Percentiles rank a stretch among this genome's conserved stretches.
Evolutionary conservation across 2,797 vertebrate species (phyloP).

Genomic region (Mergus octosetaceus): DNA sequence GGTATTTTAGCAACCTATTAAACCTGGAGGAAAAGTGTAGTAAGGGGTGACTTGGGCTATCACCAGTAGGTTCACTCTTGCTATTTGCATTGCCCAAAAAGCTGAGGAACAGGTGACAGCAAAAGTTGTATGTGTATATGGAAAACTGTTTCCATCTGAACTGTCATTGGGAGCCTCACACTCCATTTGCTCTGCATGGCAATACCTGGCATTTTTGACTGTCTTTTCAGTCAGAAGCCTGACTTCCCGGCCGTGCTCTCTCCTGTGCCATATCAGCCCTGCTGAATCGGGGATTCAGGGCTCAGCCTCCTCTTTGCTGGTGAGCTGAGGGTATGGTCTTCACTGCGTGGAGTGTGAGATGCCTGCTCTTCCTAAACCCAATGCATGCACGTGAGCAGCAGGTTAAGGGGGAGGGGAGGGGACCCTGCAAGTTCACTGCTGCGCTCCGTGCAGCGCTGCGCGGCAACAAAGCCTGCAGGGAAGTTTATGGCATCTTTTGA

Average conservation of each 20-base stretch:
- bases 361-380: not conserved
- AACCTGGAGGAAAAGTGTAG: not conserved
- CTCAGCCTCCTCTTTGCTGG: not conserved
- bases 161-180: not conserved
- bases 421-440: not conserved
- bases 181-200: not conserved
- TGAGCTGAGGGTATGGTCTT: not conserved
- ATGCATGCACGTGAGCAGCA: not conserved
- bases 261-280: fast-evolving
- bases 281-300: not conserved
- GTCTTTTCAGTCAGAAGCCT: not conserved
- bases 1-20: not conserved
- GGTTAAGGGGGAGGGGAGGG: not conserved
- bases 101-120: not conserved
- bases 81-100: not conserved
- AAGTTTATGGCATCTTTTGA: constrained; percentile 54
- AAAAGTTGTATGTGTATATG: fast-evolving
- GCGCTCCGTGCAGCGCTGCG: not conserved
- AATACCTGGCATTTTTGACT: not conserved
- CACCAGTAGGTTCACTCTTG: not conserved
- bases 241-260: not conserved
- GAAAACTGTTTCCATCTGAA: not conserved
- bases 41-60: not conserved
- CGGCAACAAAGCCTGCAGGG: not conserved
- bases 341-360: fast-evolving